These are phyloP conservation scores for Acipenser transmontanus DNA, from an alignment of 2,797 vertebrate species.

Conservation along the genomic window DNA sequence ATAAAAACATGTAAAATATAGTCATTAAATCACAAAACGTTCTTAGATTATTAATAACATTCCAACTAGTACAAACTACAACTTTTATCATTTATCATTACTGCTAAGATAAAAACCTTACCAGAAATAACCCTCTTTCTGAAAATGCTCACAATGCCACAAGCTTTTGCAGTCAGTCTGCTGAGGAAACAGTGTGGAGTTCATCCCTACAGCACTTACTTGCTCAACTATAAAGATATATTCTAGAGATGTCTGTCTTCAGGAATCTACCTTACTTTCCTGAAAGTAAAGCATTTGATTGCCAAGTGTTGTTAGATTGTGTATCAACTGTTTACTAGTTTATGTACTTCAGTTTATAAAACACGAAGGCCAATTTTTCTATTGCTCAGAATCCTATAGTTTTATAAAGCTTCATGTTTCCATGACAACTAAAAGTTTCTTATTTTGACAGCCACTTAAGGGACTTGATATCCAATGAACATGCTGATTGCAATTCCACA, in stretches of 20 bases:
- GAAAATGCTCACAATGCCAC: neutral
- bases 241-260: neutral
- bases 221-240: neutral
- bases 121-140: neutral
- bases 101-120: conserved; percentile 15
- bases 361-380: too few relatives aligned
- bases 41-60: too few relatives aligned
- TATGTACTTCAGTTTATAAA: too few relatives aligned
- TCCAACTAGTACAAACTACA: neutral
- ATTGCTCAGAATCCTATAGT: too few relatives aligned
- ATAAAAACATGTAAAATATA: too few relatives aligned
- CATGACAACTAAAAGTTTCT: neutral
- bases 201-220: conserved; percentile 6
- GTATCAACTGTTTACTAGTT: too few relatives aligned
- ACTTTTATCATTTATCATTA: conserved; percentile 14
- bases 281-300: neutral
- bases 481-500: conserved; percentile 5
- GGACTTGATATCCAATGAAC: neutral
- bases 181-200: conserved; percentile 1
- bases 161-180: neutral
- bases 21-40: too few relatives aligned
- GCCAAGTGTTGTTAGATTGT: too few relatives aligned
- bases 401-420: neutral
- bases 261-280: neutral
- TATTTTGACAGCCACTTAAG: neutral